Conservation (phyloP, 2,888 invertebrate genomes). For the Molanna angustata region DNA sequence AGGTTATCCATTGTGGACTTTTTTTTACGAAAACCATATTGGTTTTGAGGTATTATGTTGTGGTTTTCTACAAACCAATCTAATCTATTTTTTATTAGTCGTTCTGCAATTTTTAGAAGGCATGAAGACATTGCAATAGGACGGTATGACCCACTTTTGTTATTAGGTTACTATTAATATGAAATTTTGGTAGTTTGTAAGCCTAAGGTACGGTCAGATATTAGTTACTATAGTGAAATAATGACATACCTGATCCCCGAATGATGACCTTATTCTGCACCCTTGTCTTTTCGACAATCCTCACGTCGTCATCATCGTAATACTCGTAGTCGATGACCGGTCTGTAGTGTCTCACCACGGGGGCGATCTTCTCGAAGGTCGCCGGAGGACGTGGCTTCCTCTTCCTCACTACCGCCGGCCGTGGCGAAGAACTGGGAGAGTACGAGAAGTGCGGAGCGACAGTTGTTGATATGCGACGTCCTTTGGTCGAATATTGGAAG, state of each 20-base stretch:
- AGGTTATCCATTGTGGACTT: no score
- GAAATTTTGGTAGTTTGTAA: no score
- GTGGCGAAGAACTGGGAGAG: slow-evolving; percentile 25
- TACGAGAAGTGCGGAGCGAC: slow-evolving; percentile 35
- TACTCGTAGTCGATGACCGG: slow-evolving; percentile 61
- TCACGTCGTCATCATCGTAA: slow-evolving; percentile 63
- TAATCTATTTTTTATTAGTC: no score
- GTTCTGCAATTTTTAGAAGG: no score
- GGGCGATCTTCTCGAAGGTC: slow-evolving; percentile 40
- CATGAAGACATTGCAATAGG: no score
- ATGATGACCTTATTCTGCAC: slow-evolving; percentile 59
- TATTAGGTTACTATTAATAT: no score
- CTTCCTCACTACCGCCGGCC: slow-evolving; percentile 35
- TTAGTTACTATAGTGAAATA: no score
- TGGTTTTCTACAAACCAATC: no score
- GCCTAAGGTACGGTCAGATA: no score
- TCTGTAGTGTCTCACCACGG: slow-evolving; percentile 33
- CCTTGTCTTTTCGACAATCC: slow-evolving; percentile 53
- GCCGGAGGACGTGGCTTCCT: slow-evolving; percentile 32
- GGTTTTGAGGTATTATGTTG: no score
- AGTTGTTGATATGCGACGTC: slow-evolving; percentile 43
- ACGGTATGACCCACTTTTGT: no score
- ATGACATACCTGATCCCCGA: slow-evolving; percentile 48
- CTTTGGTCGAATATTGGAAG: slow-evolving; percentile 35
- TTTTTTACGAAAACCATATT: no score